Base-by-base conservation (phyloP, 2,888 invertebrate genomes). In the Hemaris fuciformis region DNA sequence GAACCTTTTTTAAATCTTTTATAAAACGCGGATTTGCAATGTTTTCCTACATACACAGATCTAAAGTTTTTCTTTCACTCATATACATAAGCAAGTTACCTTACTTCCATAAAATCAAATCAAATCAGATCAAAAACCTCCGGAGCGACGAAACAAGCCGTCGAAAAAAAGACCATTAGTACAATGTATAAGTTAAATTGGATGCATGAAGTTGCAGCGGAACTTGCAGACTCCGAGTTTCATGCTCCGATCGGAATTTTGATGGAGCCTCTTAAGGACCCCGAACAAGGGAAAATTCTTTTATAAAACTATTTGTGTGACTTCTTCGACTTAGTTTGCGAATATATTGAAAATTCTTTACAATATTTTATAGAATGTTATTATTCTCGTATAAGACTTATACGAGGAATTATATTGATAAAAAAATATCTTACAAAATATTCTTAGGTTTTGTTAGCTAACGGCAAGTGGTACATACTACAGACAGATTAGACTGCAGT, bases 141-240 rank as follows among this genome's bases (percentile, higher is more conserved):
- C 10, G 15, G 18, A n/a, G 8, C 27, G 27, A 48, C 25, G 15
- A 15, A 7, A 25, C 27, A 10, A 18, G 27, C 8, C 27, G 27
- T 53, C 18, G 53, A 53, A 53, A 53, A 53, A 45, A 53, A 18
- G n/a, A 68, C 61, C 56, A 13, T 18, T 65, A 48, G 66, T 67
- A 64, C 43, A 60, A 56, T 42, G 22, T 46, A n/a, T 34, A 73
- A 73, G 70, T 74, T 73, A 74, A 73, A 75, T 70, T 74, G 68
- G 66, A 75, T 73, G 74, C 69, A 68, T 20, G 60, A 34, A 58
- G 62, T 62, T 63, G 41, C 42, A 43, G 34, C 15, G 45, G 8
- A 46, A 58, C 59, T 58, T 15, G 53, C 31, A 8, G 18, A 53
- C 53, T 53, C 10, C 18, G 53, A 27, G 31, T 31, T 13, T 31